phyloP scores from a whole-genome alignment of 2,888 invertebrate species.

The Noctuana brunneofusca region DNA sequence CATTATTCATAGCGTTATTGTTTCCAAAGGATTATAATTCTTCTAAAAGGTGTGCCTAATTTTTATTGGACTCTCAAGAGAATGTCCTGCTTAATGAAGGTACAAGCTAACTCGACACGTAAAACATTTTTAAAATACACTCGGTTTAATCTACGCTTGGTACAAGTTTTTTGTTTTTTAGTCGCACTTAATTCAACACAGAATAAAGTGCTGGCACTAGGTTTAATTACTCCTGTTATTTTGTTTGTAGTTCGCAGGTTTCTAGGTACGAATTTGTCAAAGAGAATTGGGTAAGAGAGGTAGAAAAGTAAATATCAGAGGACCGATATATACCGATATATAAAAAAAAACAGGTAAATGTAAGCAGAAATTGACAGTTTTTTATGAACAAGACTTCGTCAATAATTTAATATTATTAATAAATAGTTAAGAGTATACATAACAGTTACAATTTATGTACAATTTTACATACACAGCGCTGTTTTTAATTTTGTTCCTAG shows the following conservation, averaged over 20 bases:
- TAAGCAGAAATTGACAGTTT: no score
- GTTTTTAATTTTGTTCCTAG: constrained; percentile 60
- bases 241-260: not conserved
- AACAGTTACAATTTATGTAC: constrained; percentile 38
- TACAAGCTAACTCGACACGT: not conserved
- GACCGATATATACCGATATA: not conserved
- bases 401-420: not conserved
- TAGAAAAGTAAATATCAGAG: not conserved
- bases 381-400: constrained; percentile 6
- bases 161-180: not conserved
- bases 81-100: not conserved
- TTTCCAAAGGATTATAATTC: no score
- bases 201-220: not conserved
- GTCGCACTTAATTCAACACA: constrained; percentile 6
- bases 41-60: no score
- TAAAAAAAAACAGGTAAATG: not conserved
- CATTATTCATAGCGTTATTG: no score
- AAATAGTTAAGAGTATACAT: constrained; percentile 20
- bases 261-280: no score
- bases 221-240: constrained; percentile 4
- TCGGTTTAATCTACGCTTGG: constrained; percentile 11
- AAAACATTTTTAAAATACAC: constrained; percentile 2
- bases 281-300: not conserved
- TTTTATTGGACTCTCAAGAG: not conserved
- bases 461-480: constrained; percentile 43